These are phyloP conservation scores for Hiodon tergisus DNA, from an alignment of 2,113 vertebrate genomes.

Conservation along the genomic window DNA sequence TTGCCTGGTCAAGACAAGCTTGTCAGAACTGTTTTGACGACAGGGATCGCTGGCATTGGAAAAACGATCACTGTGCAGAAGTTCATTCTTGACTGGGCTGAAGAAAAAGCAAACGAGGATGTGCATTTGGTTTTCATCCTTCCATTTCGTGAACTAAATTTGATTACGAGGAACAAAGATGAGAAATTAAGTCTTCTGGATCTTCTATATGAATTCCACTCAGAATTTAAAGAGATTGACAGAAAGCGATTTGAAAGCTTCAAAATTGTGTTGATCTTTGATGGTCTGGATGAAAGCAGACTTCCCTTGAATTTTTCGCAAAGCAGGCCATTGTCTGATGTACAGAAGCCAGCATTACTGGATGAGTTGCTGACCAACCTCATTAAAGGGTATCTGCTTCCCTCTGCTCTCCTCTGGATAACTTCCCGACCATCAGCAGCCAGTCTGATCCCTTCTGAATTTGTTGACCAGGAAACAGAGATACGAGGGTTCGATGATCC, in stretches of 20 bases:
- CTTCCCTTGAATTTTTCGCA: slow-evolving; percentile 12
- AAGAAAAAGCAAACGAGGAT: slow-evolving; percentile 11
- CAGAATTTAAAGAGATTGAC: slow-evolving; percentile 17
- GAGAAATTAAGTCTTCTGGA: slow-evolving; percentile 8
- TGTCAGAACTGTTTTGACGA: slow-evolving; percentile 11
- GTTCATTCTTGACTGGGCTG: slow-evolving; percentile 12
- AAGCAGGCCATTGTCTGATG: not conserved
- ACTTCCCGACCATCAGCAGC: slow-evolving; percentile 9
- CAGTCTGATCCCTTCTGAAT: slow-evolving; percentile 11
- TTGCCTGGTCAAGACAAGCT: not conserved
- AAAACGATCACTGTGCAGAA: slow-evolving; percentile 16
- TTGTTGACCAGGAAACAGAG: slow-evolving; percentile 13
- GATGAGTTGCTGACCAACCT: slow-evolving; percentile 13
- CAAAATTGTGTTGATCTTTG: slow-evolving; percentile 18
- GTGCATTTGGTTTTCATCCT: slow-evolving; percentile 20
- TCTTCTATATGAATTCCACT: slow-evolving; percentile 15
- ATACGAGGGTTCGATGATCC: slow-evolving; percentile 23
- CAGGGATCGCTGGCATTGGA: slow-evolving; percentile 14
- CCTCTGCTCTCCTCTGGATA: slow-evolving; percentile 15
- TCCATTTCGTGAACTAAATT: slow-evolving; percentile 28
- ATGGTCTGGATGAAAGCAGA: slow-evolving; percentile 22
- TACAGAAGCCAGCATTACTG: not conserved
- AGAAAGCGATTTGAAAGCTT: not conserved
- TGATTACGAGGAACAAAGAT: not conserved
- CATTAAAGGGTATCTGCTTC: slow-evolving; percentile 5